Evolutionary conservation across 1,140 invertebrate species (phyloP).

Genomic region (Cherax quadricarinatus): DNA sequence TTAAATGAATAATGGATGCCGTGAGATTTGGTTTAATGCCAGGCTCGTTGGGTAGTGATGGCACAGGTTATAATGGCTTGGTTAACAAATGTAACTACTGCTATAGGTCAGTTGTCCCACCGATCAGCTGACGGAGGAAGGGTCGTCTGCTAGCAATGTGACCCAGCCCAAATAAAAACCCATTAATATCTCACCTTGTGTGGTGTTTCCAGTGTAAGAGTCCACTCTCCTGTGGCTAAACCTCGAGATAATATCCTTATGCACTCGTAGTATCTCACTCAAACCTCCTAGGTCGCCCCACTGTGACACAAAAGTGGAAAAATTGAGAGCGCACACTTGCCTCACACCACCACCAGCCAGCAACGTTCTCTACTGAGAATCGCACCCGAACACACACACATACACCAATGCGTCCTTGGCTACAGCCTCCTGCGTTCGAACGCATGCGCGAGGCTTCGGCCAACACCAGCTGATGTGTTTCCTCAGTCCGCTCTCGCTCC

Average conservation of each 20-base stretch:
- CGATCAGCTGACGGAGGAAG: conserved; percentile 37
- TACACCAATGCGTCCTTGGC: no score
- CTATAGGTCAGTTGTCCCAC: neutral
- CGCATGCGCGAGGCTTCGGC: conserved; percentile 18
- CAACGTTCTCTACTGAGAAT: conserved; percentile 37
- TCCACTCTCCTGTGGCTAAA: neutral
- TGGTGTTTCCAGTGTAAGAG: neutral
- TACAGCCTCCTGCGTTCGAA: conserved; percentile 18
- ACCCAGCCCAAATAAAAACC: neutral
- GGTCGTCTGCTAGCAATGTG: conserved; percentile 33
- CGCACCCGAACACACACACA: conserved; percentile 1
- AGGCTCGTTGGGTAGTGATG: no score
- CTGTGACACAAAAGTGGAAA: neutral
- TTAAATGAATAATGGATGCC: no score
- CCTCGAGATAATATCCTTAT: conserved; percentile 5
- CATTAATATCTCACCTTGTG: neutral
- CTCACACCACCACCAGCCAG: neutral
- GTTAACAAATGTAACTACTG: no score
- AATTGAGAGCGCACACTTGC: neutral
- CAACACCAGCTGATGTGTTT: neutral
- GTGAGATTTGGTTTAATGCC: no score
- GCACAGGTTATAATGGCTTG: no score
- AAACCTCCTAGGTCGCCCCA: neutral
- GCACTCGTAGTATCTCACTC: conserved; percentile 3
- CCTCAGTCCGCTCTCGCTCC: no score